Evolutionary conservation across 2,113 vertebrate species (phyloP).

Genomic region (Porphyrio hochstetteri): DNA sequence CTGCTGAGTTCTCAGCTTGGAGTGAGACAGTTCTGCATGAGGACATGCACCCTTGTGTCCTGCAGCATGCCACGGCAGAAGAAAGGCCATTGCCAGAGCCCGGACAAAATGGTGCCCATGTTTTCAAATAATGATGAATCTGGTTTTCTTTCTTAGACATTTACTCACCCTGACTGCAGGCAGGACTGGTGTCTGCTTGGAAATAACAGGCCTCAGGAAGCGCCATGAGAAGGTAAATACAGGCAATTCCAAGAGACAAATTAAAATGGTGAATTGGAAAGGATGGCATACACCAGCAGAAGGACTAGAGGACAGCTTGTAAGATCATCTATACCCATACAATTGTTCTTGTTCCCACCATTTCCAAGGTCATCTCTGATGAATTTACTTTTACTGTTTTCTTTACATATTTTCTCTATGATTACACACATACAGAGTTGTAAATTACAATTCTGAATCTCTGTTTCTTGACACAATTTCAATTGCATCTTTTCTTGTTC

Average conservation of each 20-base stretch:
- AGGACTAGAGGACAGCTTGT: not conserved
- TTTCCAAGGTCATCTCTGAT: not conserved
- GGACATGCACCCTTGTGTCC: fast-evolving
- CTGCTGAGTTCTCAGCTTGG: not conserved
- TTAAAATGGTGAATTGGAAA: not conserved
- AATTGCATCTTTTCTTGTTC: not conserved
- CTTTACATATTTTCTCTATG: not conserved
- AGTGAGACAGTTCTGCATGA: not conserved
- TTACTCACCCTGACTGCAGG: not conserved
- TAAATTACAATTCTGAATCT: not conserved
- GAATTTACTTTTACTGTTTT: not conserved
- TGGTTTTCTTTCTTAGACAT: not conserved
- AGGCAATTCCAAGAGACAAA: not conserved
- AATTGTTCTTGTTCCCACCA: not conserved
- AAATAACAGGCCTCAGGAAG: not conserved
- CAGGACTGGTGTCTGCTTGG: not conserved
- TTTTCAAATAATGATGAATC: not conserved
- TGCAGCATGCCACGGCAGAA: not conserved
- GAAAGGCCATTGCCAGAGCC: not conserved
- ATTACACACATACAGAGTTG: not conserved
- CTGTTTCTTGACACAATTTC: not conserved
- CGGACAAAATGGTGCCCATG: not conserved
- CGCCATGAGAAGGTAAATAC: not conserved
- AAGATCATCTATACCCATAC: not conserved
- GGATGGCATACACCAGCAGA: not conserved